Conservation (phyloP, 2,888 invertebrate species). For the Nematopogon swammerdamellus region DNA sequence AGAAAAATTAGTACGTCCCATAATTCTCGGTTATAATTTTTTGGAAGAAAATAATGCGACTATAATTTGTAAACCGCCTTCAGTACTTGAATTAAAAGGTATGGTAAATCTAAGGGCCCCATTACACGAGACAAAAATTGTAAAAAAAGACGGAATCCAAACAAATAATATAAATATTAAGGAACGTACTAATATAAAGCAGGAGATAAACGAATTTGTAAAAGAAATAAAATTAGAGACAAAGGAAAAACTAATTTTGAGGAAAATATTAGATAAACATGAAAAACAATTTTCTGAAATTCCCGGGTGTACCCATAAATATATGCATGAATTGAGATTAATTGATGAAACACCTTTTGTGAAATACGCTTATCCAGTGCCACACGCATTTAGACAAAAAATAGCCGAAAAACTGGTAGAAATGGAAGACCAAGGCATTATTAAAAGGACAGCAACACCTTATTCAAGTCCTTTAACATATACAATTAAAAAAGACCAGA, state of each 20-base stretch:
- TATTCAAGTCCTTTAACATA: slow-evolving; percentile 20
- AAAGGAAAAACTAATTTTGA: too few species aligned
- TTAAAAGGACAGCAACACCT: slow-evolving; percentile 16
- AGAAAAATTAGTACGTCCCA: neutral
- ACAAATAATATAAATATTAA: too few species aligned
- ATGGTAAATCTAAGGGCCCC: too few species aligned
- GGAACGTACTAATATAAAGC: too few species aligned
- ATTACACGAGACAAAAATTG: too few species aligned
- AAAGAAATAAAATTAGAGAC: too few species aligned
- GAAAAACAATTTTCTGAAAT: slow-evolving; percentile 8
- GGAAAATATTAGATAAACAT: too few species aligned
- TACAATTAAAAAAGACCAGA: slow-evolving; percentile 17
- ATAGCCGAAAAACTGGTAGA: slow-evolving; percentile 16
- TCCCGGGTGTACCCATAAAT: slow-evolving; percentile 11
- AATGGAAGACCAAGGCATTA: slow-evolving; percentile 17
- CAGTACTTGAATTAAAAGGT: neutral
- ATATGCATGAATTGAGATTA: slow-evolving; percentile 14
- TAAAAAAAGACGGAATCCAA: too few species aligned
- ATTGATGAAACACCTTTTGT: slow-evolving; percentile 12
- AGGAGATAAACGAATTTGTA: too few species aligned
- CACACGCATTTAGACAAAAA: slow-evolving; percentile 13
- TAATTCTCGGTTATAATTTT: neutral
- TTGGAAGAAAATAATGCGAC: neutral
- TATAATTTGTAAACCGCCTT: too few species aligned
- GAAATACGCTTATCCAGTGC: slow-evolving; percentile 17